Evolutionary conservation across 2,888 invertebrate genomes (phyloP), one percentile per base, ranked within the genome.

Genomic region (Gnatocerus cornutus): DNA sequence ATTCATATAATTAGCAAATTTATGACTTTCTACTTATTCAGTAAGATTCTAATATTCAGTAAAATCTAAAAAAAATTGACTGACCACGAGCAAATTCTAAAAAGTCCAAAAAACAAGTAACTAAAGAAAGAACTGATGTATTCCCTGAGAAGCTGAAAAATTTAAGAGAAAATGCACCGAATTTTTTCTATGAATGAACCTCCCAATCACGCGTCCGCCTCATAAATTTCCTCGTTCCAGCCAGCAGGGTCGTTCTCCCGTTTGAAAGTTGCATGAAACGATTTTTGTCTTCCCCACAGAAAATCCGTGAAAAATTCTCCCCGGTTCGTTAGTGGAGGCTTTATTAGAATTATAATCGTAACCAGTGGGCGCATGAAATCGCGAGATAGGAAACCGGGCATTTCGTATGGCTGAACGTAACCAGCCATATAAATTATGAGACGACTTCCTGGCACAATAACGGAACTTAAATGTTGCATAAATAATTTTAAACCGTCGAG

Each of bases 391-490:
- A 76, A 79, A 77, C 71, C 75, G 73, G 71, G 75, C 69, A 76
- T 78, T 77, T 79, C 77, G 74, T 68, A 74, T 74, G 77, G 76
- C 75, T 78, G 70, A 76, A 76, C 73, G 74, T 73, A 77, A 74
- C 78, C 77, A 75, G 75, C 72, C 76, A 74, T 74, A 77, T 80
- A 76, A 80, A 79, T 80, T 80, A 78, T 74, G 75, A 73, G 76
- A 73, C 74, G 73, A 77, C 79, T 80, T 80, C 77, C 79, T 76
- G 78, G 76, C 79, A 77, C 77, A 78, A 80, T 79, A 80, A 77
- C 80, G 79, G 78, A 80, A 80, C 82, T 81, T 78, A 80, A 80
- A 80, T 79, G 79, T 79, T 78, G 79, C 79, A 80, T 80, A 76
- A 76, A 78, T 79, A 80, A 80, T 79, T 76, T 71, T 71, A 43